Base-by-base conservation (phyloP, 2,888 invertebrate species). In the Lepidochitona cinerea region DNA sequence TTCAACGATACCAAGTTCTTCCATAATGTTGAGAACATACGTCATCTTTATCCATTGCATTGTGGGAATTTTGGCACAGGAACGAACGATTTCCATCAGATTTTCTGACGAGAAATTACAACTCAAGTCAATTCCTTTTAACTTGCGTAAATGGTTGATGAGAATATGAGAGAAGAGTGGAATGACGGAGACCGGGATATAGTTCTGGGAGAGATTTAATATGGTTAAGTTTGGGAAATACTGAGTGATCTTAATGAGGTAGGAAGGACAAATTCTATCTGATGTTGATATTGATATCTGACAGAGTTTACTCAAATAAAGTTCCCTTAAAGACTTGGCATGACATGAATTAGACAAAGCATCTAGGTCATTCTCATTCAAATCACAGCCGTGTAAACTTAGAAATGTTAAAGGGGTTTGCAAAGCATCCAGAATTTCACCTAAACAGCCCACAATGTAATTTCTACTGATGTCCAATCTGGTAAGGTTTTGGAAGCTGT, bases 401-500 rank as follows among this genome's bases (percentile, higher is more conserved):
- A 87, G 79, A 68, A 75, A 87, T 26, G 85, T 81, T 33, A 87
- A 73, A 0, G 87, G 87, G 0, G 37, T 68, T 29, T 54, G 72
- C 26, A 86, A 70, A 29, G 81, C 74, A 14, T 82, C 81, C 6
- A 87, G 73, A 35, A 86, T 65, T 72, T 87, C 87, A 1, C 81
- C 81, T 6, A 87, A 77, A 65, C 87, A 87, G 3, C 87, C 87
- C 0, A 84, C 71, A 12, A 87, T 75, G 66, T 82, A 85, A 78
- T 86, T 87, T 72, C 82, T 84, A 52, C 85, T 81, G 6, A 87
- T 71, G 75, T 87, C 86, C 6, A 87, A 77, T 33, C 85, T 73
- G 0, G 70, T 75, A 18, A 87, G 78, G 68, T 79, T 70, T 6
- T 71, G 71, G 65, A 83, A 79, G 37, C 67, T 67, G 1, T 70